phyloP scores from a whole-genome alignment of 2,797 vertebrate species.

The Hybognathus amarus region DNA sequence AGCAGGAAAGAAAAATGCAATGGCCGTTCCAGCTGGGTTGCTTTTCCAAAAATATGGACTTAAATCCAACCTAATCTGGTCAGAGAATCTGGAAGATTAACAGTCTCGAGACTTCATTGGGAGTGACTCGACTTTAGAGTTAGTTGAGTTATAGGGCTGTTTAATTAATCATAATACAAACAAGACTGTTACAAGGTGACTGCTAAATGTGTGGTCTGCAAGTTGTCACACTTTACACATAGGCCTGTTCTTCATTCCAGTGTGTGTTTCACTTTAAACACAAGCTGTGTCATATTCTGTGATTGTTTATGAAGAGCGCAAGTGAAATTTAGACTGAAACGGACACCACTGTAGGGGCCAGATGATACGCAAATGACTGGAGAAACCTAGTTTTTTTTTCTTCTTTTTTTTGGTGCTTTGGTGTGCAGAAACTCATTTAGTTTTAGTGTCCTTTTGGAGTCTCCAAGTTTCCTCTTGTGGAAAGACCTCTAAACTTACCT shows the following conservation, averaged over 20 bases:
- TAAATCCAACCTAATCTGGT: constrained; percentile 73
- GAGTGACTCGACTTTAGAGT: neutral
- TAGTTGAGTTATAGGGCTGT: neutral
- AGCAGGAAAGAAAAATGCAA: constrained; percentile 50
- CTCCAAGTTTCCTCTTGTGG: too few species aligned
- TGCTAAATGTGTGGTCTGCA: neutral
- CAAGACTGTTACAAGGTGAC: neutral
- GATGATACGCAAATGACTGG: neutral
- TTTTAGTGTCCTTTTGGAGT: too few species aligned
- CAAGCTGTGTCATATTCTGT: too few species aligned
- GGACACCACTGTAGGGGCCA: too few species aligned
- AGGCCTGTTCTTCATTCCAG: too few species aligned
- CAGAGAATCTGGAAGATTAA: constrained; percentile 65
- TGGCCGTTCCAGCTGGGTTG: constrained; percentile 65
- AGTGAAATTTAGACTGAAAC: too few species aligned
- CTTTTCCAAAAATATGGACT: constrained; percentile 63
- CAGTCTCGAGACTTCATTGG: constrained; percentile 59
- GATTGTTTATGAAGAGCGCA: too few species aligned
- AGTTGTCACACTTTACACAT: neutral
- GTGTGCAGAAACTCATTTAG: too few species aligned
- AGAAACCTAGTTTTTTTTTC: too few species aligned
- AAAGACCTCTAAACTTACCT: too few species aligned
- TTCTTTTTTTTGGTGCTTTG: too few species aligned
- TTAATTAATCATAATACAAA: neutral
- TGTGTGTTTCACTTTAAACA: too few species aligned